phyloP scores from a whole-genome alignment of 2,888 invertebrate species.

The Drosophila cognata region DNA sequence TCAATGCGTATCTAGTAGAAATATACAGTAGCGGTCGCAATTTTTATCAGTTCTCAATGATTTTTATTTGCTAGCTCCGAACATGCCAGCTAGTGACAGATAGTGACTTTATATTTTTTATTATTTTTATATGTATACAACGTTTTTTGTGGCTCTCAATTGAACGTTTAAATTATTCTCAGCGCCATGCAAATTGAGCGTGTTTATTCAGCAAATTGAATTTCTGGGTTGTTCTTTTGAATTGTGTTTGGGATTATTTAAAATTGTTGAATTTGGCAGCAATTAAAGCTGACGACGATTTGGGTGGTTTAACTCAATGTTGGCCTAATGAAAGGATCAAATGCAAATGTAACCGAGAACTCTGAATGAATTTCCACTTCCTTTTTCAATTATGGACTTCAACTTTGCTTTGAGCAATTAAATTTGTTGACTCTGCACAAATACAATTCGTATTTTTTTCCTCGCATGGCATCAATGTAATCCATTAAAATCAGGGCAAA shows the following conservation, averaged over 20 bases:
- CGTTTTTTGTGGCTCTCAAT: neutral
- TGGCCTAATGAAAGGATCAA: neutral
- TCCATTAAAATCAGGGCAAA: neutral
- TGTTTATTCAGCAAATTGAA: constrained; percentile 45
- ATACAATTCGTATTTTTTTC: neutral
- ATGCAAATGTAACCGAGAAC: neutral
- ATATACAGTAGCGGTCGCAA: constrained; percentile 6
- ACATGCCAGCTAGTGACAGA: constrained; percentile 15
- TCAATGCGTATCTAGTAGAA: no score
- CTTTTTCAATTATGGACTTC: constrained; percentile 27
- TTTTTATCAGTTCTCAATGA: constrained; percentile 25
- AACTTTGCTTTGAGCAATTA: constrained; percentile 32
- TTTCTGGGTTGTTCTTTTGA: constrained; percentile 15
- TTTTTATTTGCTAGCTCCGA: constrained; percentile 36
- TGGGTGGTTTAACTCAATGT: neutral
- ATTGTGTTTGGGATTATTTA: neutral
- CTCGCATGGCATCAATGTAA: neutral
- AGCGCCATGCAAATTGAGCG: constrained; percentile 32
- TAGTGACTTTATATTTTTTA: constrained; percentile 11
- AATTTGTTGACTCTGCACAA: constrained; percentile 5
- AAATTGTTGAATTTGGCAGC: constrained; percentile 45
- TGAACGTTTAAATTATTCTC: constrained; percentile 28
- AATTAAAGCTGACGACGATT: constrained; percentile 34
- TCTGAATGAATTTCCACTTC: constrained; percentile 29
- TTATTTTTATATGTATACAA: neutral